phyloP scores from a whole-genome alignment of 2,797 vertebrate species.

The Phylloscopus collybita region DNA sequence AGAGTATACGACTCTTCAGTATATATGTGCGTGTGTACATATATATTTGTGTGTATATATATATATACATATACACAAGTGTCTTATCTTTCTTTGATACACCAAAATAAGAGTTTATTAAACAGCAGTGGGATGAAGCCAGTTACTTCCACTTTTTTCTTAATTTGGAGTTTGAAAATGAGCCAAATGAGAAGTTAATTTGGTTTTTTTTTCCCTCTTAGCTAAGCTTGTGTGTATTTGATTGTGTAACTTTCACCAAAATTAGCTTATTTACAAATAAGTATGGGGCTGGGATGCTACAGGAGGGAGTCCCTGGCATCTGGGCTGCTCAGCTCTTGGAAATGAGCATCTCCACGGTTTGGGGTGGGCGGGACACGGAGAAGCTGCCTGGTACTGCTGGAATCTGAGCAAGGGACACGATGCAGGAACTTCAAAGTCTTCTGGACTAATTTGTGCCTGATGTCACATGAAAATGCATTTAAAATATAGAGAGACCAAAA shows the following conservation, averaged over 20 bases:
- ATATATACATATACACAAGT: rapidly evolving
- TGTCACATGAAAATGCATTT: not conserved
- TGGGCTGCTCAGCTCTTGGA: not conserved
- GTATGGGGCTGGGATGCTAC: not conserved
- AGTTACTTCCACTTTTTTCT: not conserved
- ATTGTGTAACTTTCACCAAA: not conserved
- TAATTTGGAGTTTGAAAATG: not conserved
- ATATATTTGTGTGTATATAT: not conserved
- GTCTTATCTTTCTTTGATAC: not conserved
- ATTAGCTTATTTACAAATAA: not conserved
- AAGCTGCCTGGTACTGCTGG: not conserved
- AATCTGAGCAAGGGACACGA: not conserved
- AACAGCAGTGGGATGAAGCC: not conserved
- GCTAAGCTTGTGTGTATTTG: not conserved
- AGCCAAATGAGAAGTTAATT: not conserved
- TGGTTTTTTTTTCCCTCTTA: not conserved
- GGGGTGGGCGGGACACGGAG: not conserved
- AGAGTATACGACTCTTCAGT: not conserved
- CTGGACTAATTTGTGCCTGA: not conserved
- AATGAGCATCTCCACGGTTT: not conserved
- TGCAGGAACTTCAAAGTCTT: not conserved
- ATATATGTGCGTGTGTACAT: not conserved
- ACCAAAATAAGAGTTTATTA: not conserved
- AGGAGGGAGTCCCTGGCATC: not conserved
- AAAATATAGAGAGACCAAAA: not conserved